Evolutionary conservation across 2,797 vertebrate genomes (phyloP).

Genomic region (Gallinago nigripennis): DNA sequence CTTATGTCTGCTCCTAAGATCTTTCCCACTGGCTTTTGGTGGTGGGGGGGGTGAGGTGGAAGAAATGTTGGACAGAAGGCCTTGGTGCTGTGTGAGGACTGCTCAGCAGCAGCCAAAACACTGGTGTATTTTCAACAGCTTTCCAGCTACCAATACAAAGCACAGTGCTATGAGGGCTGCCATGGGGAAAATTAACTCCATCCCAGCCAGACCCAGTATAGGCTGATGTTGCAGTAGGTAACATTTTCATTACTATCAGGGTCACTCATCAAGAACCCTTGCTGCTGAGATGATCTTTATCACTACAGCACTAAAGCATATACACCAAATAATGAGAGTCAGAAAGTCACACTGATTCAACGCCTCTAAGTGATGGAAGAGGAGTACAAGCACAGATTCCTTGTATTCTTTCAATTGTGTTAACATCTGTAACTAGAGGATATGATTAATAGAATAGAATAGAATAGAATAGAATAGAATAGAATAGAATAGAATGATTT

Average conservation of each 20-base stretch:
- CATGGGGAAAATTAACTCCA: neutral
- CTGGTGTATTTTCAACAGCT: neutral
- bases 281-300: neutral
- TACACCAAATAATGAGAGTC: neutral
- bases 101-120: neutral
- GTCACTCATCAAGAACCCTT: slow-evolving; percentile 15
- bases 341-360: neutral
- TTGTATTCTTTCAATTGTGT: neutral
- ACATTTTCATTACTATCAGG: slow-evolving; percentile 32
- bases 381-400: neutral
- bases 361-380: neutral
- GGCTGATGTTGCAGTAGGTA: neutral
- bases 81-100: too few relatives aligned
- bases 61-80: too few relatives aligned
- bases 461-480: neutral
- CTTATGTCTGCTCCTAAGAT: neutral
- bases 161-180: neutral
- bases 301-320: neutral
- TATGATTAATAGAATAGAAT: too few relatives aligned
- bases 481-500: neutral
- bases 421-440: neutral
- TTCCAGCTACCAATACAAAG: neutral
- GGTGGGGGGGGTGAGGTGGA: neutral
- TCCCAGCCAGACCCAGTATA: neutral
- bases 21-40: neutral